These are phyloP conservation scores for Platycnemis pennipes DNA, from an alignment of 2,888 invertebrate species.

Conservation along the genomic window DNA sequence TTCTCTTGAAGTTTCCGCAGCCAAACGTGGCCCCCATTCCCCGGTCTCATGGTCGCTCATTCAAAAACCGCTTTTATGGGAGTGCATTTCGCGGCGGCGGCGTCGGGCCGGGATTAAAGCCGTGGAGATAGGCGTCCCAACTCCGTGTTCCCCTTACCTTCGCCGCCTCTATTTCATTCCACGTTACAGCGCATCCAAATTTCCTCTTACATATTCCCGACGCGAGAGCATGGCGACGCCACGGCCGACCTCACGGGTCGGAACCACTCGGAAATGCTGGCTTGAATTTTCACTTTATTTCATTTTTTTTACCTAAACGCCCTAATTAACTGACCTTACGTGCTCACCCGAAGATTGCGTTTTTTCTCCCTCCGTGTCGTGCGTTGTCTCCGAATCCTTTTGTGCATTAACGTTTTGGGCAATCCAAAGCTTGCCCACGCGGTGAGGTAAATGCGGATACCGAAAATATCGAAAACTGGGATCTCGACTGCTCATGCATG, in stretches of 20 bases:
- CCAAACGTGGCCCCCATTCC: background rate
- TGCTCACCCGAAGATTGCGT: background rate
- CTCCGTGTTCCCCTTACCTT: background rate
- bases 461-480: background rate
- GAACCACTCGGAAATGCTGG: background rate
- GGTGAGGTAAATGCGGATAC: background rate
- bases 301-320: background rate
- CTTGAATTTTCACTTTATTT: background rate
- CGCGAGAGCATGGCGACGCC: too few species aligned
- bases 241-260: background rate
- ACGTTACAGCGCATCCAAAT: background rate
- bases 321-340: constrained; percentile 2
- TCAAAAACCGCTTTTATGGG: background rate
- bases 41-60: background rate
- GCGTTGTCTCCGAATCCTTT: background rate
- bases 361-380: background rate
- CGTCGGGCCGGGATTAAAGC: background rate
- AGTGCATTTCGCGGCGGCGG: background rate
- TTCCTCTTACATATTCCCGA: background rate
- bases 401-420: background rate
- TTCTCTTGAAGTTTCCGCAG: background rate
- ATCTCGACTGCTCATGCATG: background rate
- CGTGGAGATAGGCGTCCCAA: background rate
- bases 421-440: background rate
- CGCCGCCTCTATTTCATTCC: background rate